phyloP scores from a whole-genome alignment of 2,797 vertebrate species.

The Rousettus madagascariensis region DNA sequence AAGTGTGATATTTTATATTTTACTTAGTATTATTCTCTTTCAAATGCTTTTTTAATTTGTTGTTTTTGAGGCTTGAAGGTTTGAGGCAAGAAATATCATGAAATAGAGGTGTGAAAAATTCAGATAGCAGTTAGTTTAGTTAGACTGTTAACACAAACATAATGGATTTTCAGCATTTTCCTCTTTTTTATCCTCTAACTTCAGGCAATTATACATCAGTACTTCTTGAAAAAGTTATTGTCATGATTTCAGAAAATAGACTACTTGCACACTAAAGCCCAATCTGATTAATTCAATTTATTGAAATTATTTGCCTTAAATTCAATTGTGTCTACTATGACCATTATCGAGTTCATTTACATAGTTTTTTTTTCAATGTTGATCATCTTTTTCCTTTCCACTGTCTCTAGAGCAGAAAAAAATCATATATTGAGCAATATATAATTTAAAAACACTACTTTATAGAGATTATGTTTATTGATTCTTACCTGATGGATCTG shows the following conservation, averaged over 20 bases:
- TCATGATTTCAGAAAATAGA: conserved; percentile 78
- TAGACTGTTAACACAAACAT: conserved; percentile 79
- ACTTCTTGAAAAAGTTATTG: conserved; percentile 81
- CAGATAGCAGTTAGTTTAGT: conserved; percentile 85
- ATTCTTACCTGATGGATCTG: neutral
- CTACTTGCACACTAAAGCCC: conserved; percentile 71
- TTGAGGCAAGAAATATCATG: conserved; percentile 77
- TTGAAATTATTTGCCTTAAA: conserved; percentile 81
- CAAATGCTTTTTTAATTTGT: conserved; percentile 71
- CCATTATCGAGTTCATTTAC: conserved; percentile 65
- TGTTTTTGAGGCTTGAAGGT: conserved; percentile 67
- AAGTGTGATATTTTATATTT: conserved; percentile 29
- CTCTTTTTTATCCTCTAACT: conserved; percentile 82
- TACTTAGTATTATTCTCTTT: neutral
- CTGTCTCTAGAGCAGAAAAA: neutral
- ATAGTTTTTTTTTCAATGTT: conserved; percentile 36
- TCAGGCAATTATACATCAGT: conserved; percentile 82
- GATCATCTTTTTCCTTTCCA: neutral
- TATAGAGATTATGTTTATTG: neutral
- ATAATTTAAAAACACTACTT: conserved; percentile 13
- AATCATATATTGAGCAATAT: neutral
- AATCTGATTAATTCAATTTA: conserved; percentile 85
- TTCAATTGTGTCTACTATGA: conserved; percentile 75
- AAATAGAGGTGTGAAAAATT: conserved; percentile 85
- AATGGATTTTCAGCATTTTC: conserved; percentile 83